A percentile compares a stretch with the other conserved stretches of the same genome.
These are phyloP conservation scores for Archivesica marissinica DNA, from an alignment of 1,140 invertebrate species.

Conservation along the genomic window DNA sequence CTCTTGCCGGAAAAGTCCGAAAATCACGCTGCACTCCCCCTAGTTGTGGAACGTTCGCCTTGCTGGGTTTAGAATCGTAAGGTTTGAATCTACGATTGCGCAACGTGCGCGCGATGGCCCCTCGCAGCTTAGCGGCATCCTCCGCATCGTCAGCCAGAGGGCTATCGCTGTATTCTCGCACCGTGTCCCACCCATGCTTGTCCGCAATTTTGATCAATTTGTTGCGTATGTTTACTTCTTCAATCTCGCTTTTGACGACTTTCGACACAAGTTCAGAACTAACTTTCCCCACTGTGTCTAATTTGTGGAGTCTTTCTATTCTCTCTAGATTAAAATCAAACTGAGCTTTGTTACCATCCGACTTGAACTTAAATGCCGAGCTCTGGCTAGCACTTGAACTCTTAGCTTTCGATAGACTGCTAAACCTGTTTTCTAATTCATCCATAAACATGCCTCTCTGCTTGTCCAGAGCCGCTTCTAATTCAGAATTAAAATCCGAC, in stretches of 20 bases:
- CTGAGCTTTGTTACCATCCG: too few relatives aligned
- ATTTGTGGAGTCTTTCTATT: too few relatives aligned
- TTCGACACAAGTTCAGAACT: too few relatives aligned
- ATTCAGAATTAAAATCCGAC: too few relatives aligned
- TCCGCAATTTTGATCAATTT: not conserved
- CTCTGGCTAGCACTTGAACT: too few relatives aligned
- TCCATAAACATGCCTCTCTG: too few relatives aligned
- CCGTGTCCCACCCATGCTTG: slow-evolving; percentile 1
- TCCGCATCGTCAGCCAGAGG: slow-evolving; percentile 19
- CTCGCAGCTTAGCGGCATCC: not conserved
- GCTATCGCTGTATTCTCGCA: not conserved
- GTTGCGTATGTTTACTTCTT: not conserved
- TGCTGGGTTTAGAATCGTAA: not conserved
- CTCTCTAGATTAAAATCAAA: too few relatives aligned
- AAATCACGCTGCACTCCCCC: not conserved
- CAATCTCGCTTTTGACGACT: not conserved
- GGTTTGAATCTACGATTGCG: not conserved
- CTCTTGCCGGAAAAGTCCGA: not conserved
- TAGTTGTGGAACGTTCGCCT: not conserved
- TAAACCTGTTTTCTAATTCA: too few relatives aligned
- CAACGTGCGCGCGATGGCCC: not conserved
- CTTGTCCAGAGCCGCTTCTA: too few relatives aligned
- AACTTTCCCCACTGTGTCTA: too few relatives aligned
- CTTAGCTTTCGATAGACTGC: too few relatives aligned
- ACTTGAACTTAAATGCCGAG: too few relatives aligned